phyloP scores from a whole-genome alignment of 2,888 invertebrate species.

The Cephus nigrinus region DNA sequence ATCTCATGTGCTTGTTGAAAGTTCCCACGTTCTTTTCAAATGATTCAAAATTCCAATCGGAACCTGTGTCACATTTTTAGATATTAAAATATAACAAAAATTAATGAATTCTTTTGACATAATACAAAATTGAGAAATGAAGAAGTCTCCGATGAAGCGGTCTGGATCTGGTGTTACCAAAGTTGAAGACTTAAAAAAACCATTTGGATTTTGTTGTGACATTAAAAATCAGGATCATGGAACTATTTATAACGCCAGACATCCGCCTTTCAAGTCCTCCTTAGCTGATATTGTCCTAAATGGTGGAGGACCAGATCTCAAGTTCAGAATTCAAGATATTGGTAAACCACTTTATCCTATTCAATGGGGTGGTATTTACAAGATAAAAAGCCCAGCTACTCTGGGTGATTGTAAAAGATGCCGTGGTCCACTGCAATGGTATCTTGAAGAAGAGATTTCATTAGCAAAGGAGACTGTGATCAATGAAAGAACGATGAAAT shows the following conservation, averaged over 20 bases:
- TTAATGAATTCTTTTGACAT: not conserved
- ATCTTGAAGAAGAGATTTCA: conserved; percentile 51
- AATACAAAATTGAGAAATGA: conserved; percentile 6
- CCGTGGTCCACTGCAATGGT: conserved; percentile 46
- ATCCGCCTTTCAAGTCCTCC: conserved; percentile 35
- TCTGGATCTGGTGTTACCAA: not conserved
- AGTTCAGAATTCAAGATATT: conserved; percentile 47
- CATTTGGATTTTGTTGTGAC: conserved; percentile 55
- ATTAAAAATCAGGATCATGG: conserved; percentile 36
- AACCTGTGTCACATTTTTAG: not conserved
- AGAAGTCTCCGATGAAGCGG: conserved; percentile 2
- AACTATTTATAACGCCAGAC: conserved; percentile 31
- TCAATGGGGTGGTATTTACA: conserved; percentile 15
- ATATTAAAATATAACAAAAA: not conserved
- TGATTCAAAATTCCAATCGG: not conserved
- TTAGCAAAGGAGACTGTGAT: conserved; percentile 39
- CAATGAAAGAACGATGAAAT: conserved; percentile 25
- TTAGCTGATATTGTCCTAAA: conserved; percentile 29
- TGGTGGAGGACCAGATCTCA: conserved; percentile 46
- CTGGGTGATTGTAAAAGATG: conserved; percentile 41
- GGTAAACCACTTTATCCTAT: conserved; percentile 19
- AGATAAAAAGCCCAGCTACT: conserved; percentile 25
- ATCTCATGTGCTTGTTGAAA: not conserved
- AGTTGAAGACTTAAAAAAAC: conserved; percentile 34
- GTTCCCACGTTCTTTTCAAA: not conserved